Base-by-base conservation (phyloP, 2,113 vertebrate genomes). In the Rhynchopsitta pachyrhyncha region DNA sequence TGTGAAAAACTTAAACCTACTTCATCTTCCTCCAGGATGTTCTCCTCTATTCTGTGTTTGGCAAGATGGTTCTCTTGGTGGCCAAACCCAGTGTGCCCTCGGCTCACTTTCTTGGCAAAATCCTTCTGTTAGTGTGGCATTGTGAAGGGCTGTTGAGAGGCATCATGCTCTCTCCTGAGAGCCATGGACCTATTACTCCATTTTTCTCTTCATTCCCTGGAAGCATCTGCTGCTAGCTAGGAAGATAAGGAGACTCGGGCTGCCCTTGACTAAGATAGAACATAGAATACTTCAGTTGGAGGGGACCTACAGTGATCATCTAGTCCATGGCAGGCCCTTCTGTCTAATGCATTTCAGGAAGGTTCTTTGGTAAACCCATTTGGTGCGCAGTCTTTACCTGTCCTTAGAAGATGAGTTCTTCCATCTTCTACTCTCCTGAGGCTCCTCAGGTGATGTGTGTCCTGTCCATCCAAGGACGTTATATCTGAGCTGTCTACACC, bases 361-460 rank as follows among this genome's bases (percentile, higher is more conserved):
- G 19, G 39, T 53, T 80, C 18, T 75, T 84, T 16, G 46, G 50
- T 46, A 85, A 68, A 42, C 42, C 39, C 8, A 6, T 55, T 82
- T 19, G 10, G 11, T 19, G 8, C 17, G 7, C 3, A 0, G 0
- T 47, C 41, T 82, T 70, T 31, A 19, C 35, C 13, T 68, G 28
- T 71, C 44, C 55, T 17, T 73, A 29, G 39, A 11, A 19, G 24
- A 8, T 62, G 50, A 70, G 44, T 20, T 66, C n/a, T 60, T 59
- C 16, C 29, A 19, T 78, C 17, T 91, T n/a, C 49, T 9, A 0
- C 35, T 60, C 14, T 74, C 35, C 64, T 27, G 35, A 69, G 27
- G 39, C 33, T 91, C 41, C 41, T 62, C 22, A 17, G 12, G 35
- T 37, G 27, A 17, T 37, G 25, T 3, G 0, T 12, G 37, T 46